These are phyloP conservation scores for Gila orcuttii DNA, from an alignment of 2,113 vertebrate species.

Conservation along the genomic window DNA sequence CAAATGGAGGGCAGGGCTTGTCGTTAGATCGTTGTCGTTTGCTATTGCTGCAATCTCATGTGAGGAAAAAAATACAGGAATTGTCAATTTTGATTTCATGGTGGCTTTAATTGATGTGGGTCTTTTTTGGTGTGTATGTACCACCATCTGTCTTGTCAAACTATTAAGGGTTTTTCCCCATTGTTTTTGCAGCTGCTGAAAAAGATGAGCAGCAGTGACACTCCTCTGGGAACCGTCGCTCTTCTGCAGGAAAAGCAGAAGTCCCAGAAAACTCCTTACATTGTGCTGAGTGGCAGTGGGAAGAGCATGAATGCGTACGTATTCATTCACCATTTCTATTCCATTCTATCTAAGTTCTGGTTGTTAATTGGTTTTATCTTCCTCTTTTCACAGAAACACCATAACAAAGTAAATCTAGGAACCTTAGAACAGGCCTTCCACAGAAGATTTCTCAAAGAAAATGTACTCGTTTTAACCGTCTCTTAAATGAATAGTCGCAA, in stretches of 20 bases:
- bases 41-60: too few relatives aligned
- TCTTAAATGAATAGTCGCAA: slow-evolving; percentile 12
- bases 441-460: too few relatives aligned
- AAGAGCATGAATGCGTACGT: slow-evolving; percentile 93
- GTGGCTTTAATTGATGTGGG: too few relatives aligned
- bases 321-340: not conserved
- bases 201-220: slow-evolving; percentile 95
- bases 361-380: not conserved
- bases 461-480: not conserved
- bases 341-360: not conserved
- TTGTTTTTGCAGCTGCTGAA: slow-evolving; percentile 80
- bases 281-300: slow-evolving; percentile 91
- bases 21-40: too few relatives aligned
- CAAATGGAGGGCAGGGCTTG: too few relatives aligned
- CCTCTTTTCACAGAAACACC: slow-evolving; percentile 59
- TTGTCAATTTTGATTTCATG: too few relatives aligned
- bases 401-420: slow-evolving; percentile 60
- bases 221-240: slow-evolving; percentile 88
- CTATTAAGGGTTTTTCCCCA: too few relatives aligned
- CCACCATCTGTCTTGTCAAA: too few relatives aligned
- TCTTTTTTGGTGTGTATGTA: too few relatives aligned
- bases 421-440: slow-evolving; percentile 10
- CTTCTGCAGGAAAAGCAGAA: slow-evolving; percentile 96
- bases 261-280: slow-evolving; percentile 92
- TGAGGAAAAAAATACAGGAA: too few relatives aligned